These are phyloP conservation scores for Asteroscopus sphinx DNA, from an alignment of 2,888 invertebrate species.

Conservation along the genomic window DNA sequence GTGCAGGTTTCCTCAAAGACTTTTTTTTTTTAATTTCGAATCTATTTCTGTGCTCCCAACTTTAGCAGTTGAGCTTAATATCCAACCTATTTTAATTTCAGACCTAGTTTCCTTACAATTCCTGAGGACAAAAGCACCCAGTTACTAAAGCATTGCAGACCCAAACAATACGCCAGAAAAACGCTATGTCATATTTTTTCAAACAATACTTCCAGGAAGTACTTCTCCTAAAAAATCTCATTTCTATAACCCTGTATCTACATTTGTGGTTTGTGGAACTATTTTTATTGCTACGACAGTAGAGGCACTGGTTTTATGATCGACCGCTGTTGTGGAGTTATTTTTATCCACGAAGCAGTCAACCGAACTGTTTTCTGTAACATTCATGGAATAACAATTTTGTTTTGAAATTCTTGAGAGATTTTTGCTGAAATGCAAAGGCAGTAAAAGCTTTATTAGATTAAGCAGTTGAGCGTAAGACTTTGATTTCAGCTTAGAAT, in stretches of 20 bases:
- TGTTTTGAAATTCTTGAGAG: not conserved
- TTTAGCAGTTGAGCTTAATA: too few relatives aligned
- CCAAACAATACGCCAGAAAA: not conserved
- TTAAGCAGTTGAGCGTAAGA: too few relatives aligned
- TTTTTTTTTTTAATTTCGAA: too few relatives aligned
- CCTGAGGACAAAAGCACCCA: too few relatives aligned
- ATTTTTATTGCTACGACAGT: slow-evolving; percentile 36
- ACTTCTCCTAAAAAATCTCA: slow-evolving; percentile 8
- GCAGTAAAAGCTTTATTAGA: too few relatives aligned
- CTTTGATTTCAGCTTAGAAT: too few relatives aligned
- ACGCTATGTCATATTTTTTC: not conserved
- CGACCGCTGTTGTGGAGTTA: slow-evolving; percentile 7
- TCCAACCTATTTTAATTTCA: not conserved
- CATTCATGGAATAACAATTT: not conserved
- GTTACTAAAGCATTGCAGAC: not conserved
- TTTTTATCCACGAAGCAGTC: slow-evolving; percentile 11
- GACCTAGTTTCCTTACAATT: too few relatives aligned
- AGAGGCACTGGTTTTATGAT: slow-evolving; percentile 28
- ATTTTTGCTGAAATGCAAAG: not conserved
- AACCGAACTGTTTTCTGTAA: not conserved
- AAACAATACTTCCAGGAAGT: slow-evolving; percentile 15
- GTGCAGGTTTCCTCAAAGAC: too few relatives aligned
- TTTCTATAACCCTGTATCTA: slow-evolving; percentile 26
- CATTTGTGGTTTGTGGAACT: slow-evolving; percentile 15
- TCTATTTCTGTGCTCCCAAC: too few relatives aligned